Conservation (phyloP, 2,888 invertebrate species). For the Anagyrus pseudococci region DNA sequence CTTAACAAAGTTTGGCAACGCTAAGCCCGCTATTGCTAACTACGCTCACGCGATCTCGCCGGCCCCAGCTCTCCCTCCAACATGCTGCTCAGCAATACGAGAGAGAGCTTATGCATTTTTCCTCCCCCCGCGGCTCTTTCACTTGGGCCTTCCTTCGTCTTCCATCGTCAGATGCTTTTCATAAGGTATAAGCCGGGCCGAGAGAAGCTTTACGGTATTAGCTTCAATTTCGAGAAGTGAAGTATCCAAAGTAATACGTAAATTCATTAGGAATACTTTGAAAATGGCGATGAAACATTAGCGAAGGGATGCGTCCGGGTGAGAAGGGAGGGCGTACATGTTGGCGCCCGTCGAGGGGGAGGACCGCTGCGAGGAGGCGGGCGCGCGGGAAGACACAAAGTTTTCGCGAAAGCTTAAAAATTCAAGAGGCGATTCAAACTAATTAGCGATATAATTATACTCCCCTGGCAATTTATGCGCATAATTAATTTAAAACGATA, state of each 20-base stretch:
- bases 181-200: conserved; percentile 3
- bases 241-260: too few species aligned
- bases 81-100: not conserved
- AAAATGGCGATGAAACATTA: conserved; percentile 1
- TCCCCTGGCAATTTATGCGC: conserved; percentile 36
- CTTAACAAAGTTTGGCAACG: too few species aligned
- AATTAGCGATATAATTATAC: conserved; percentile 40
- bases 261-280: conserved; percentile 3
- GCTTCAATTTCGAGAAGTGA: conserved; percentile 7
- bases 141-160: not conserved
- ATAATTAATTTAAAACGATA: conserved; percentile 41
- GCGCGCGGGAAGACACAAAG: conserved; percentile 3
- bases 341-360: not conserved
- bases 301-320: not conserved
- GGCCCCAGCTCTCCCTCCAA: too few species aligned
- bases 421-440: conserved; percentile 37
- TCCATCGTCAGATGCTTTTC: too few species aligned
- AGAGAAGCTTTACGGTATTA: not conserved
- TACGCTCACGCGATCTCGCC: too few species aligned
- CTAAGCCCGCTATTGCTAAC: too few species aligned
- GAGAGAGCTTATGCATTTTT: too few species aligned
- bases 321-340: too few species aligned
- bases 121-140: not conserved
- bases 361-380: not conserved
- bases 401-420: conserved; percentile 24